phyloP scores from a whole-genome alignment of 2,888 invertebrate genomes.

The Archips crataeganus region DNA sequence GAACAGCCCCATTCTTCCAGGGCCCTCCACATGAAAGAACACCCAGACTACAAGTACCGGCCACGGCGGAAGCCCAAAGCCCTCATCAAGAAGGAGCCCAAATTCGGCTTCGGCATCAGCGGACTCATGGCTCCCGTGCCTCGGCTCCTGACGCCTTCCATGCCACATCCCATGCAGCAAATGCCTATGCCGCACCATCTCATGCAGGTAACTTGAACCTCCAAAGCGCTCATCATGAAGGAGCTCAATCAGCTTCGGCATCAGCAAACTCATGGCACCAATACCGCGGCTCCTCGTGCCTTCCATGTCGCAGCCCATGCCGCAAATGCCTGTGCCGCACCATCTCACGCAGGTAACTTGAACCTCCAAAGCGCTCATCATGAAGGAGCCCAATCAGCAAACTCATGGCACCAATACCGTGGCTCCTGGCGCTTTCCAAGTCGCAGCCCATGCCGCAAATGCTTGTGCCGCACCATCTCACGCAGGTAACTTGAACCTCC shows the following conservation, averaged over 20 bases:
- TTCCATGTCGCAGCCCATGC: slow-evolving; percentile 75
- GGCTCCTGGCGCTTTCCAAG: slow-evolving; percentile 68
- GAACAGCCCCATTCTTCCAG: slow-evolving; percentile 80
- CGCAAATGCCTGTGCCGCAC: slow-evolving; percentile 77
- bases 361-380: not conserved
- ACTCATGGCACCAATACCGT: no score
- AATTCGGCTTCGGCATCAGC: slow-evolving; percentile 89
- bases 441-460: slow-evolving; percentile 78
- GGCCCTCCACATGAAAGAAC: slow-evolving; percentile 97
- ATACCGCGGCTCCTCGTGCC: slow-evolving; percentile 80
- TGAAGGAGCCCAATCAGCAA: no score
- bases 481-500: slow-evolving; percentile 56
- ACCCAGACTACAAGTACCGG: slow-evolving; percentile 96
- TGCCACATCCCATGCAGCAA: slow-evolving; percentile 78
- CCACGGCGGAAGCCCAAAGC: slow-evolving; percentile 95
- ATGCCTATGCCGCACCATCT: slow-evolving; percentile 81
- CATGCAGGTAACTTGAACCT: slow-evolving; percentile 58
- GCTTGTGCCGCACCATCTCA: slow-evolving; percentile 81
- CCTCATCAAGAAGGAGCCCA: slow-evolving; percentile 92
- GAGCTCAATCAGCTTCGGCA: slow-evolving; percentile 91
- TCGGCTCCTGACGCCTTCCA: slow-evolving; percentile 74
- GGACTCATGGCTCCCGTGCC: slow-evolving; percentile 87
- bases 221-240: slow-evolving; percentile 92
- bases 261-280: slow-evolving; percentile 88
- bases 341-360: slow-evolving; percentile 73